Evolutionary conservation across 2,797 vertebrate species (phyloP).

Genomic region (Tragelaphus oryx): DNA sequence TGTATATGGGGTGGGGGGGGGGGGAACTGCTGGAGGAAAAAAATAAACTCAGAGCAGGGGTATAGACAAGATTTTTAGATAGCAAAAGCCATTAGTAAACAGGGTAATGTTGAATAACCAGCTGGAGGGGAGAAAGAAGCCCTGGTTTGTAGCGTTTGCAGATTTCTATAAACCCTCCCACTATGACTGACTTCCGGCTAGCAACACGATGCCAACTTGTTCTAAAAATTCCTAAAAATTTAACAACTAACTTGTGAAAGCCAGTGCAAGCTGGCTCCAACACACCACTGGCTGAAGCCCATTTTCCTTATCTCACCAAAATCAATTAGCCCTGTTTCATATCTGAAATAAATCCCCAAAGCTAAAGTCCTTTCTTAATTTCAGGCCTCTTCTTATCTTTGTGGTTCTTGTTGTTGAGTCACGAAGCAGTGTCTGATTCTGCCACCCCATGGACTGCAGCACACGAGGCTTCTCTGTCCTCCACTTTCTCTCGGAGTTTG

Average conservation of each 20-base stretch:
- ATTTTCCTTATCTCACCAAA: background rate
- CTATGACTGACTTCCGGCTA: background rate
- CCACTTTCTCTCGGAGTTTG: accelerated
- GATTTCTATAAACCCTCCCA: background rate
- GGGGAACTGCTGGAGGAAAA: background rate
- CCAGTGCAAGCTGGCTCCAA: accelerated
- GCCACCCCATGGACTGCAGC: background rate
- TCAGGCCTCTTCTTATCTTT: background rate
- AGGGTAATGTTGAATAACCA: background rate
- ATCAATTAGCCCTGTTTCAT: background rate
- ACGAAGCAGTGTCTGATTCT: background rate
- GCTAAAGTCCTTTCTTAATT: background rate
- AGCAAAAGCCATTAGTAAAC: background rate
- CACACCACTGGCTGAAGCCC: background rate
- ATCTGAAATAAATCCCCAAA: background rate
- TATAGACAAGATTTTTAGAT: background rate
- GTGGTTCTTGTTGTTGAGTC: background rate
- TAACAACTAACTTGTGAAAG: background rate
- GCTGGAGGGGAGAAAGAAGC: background rate
- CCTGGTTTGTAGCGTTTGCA: background rate
- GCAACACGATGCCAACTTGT: background rate
- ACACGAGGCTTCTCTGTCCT: background rate
- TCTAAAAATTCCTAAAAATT: background rate
- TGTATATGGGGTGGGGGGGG: background rate
- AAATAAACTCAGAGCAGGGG: background rate